Conservation (phyloP, 2,888 invertebrate genomes). For the Phalera bucephala region DNA sequence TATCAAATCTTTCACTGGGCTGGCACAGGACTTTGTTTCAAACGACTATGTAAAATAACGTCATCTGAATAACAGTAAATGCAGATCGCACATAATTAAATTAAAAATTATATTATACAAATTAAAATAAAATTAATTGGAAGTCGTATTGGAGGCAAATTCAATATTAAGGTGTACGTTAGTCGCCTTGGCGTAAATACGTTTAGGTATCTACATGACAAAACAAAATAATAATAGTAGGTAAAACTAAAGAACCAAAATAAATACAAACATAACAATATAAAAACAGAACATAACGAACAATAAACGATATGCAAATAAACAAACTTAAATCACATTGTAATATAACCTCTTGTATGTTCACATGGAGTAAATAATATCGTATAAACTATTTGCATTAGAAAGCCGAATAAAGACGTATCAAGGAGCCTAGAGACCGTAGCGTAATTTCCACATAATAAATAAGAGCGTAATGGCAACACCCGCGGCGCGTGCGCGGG, state of each 20-base stretch:
- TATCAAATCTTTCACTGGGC: constrained; percentile 71
- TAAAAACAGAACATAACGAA: constrained; percentile 53
- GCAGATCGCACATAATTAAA: constrained; percentile 74
- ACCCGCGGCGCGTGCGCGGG: constrained; percentile 71
- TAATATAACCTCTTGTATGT: constrained; percentile 28
- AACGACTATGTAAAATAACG: constrained; percentile 65
- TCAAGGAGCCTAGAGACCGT: constrained; percentile 54
- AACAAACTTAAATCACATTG: constrained; percentile 44
- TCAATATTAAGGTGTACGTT: constrained; percentile 58
- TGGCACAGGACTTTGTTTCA: constrained; percentile 74
- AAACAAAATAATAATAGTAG: constrained; percentile 63
- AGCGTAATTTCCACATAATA: constrained; percentile 63
- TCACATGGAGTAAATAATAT: constrained; percentile 47
- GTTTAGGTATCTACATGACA: constrained; percentile 56
- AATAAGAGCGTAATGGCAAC: constrained; percentile 54
- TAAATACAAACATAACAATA: constrained; percentile 81
- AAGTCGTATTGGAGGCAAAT: constrained; percentile 77
- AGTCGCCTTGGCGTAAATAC: constrained; percentile 51
- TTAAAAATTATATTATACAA: constrained; percentile 78
- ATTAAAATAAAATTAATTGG: constrained; percentile 77
- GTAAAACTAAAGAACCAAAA: constrained; percentile 77
- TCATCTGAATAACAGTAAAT: constrained; percentile 79
- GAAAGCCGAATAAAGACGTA: constrained; percentile 62
- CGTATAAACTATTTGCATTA: constrained; percentile 68
- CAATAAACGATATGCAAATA: constrained; percentile 78